Conservation (phyloP, 2,797 vertebrate species). For the Esox masquinongy region DNA sequence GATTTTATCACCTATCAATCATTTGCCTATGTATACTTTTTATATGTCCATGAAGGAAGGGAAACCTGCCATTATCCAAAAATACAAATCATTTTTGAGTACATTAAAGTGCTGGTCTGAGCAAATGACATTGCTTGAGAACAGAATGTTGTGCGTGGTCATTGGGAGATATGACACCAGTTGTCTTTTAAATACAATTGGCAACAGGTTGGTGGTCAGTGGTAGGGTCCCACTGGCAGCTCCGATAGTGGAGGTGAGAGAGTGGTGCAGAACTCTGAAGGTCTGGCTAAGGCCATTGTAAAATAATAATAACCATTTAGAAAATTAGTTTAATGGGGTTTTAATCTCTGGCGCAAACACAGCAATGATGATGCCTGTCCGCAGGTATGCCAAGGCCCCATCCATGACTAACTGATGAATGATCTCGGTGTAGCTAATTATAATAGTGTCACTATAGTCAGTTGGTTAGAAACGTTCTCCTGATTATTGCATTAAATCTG, state of each 20-base stretch:
- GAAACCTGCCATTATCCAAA: too few species aligned
- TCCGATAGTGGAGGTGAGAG: constrained; percentile 51
- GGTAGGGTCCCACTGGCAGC: constrained; percentile 48
- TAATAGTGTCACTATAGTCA: constrained; percentile 17
- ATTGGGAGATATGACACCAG: constrained; percentile 14
- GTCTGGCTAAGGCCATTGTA: constrained; percentile 54
- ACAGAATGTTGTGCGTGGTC: too few species aligned
- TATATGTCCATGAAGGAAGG: too few species aligned
- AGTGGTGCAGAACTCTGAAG: constrained; percentile 62
- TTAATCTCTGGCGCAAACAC: constrained; percentile 53
- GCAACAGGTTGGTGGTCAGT: constrained; percentile 29
- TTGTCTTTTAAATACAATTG: constrained; percentile 2
- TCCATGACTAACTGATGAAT: constrained; percentile 60
- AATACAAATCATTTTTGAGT: too few species aligned
- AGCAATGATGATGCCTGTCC: constrained; percentile 41
- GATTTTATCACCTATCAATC: constrained; percentile 10
- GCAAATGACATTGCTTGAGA: neutral
- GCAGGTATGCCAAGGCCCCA: constrained; percentile 40
- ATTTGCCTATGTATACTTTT: too few species aligned
- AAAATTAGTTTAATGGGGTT: constrained; percentile 42
- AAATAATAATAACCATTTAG: too few species aligned
- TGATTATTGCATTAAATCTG: neutral
- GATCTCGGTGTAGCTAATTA: neutral
- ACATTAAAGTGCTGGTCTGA: too few species aligned
- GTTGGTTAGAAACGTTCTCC: too few species aligned